Percentiles rank a stretch among this genome's conserved stretches.
phyloP scores from a whole-genome alignment of 2,888 invertebrate genomes.

The Adela reaumurella region DNA sequence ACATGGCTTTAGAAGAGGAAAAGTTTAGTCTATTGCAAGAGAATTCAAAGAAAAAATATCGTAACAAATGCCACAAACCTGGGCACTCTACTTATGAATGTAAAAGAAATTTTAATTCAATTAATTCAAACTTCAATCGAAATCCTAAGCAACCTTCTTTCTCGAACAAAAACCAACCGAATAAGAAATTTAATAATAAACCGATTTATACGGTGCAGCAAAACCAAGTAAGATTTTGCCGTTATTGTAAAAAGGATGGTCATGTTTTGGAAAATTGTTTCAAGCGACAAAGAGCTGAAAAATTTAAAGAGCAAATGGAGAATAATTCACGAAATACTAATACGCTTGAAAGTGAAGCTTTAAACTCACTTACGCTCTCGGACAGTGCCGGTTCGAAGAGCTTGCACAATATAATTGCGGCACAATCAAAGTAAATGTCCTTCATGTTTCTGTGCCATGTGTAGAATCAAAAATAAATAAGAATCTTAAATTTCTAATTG shows the following conservation, averaged over 20 bases:
- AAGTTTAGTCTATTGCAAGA: conserved; percentile 1
- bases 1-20: conserved; percentile 4
- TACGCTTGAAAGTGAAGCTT: too few species aligned
- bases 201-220: too few species aligned
- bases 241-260: conserved; percentile 2
- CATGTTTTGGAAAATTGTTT: conserved; percentile 1
- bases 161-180: too few species aligned
- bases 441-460: neutral
- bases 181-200: neutral
- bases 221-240: neutral
- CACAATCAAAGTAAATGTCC: neutral
- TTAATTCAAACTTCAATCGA: too few species aligned
- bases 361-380: neutral
- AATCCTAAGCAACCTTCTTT: too few species aligned
- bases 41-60: neutral
- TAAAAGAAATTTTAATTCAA: neutral
- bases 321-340: too few species aligned
- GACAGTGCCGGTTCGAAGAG: neutral
- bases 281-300: neutral
- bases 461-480: neutral
- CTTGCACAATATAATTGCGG: neutral
- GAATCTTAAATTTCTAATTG: neutral
- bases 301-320: too few species aligned
- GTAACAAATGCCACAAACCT: neutral
- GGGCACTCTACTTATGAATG: conserved; percentile 1